Conservation (phyloP, 1,140 invertebrate genomes). For the Aphaenogaster ashmeadi region DNA sequence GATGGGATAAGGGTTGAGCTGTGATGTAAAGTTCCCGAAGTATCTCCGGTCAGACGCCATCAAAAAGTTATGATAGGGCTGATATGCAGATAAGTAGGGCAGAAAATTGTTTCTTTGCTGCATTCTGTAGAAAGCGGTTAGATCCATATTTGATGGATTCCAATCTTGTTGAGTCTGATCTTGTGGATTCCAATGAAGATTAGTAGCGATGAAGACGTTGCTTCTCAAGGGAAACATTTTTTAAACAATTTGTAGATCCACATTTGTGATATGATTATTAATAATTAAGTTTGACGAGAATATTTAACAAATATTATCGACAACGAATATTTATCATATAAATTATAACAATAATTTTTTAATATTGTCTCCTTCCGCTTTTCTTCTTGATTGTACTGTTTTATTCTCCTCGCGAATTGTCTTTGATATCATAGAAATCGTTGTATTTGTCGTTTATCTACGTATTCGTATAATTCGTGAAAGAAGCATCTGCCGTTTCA, state of each 20-base stretch:
- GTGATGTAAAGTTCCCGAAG: constrained; percentile 54
- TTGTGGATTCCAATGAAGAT: constrained; percentile 23
- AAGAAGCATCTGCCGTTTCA: not conserved
- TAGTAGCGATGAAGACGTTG: constrained; percentile 24
- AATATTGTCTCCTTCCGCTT: not conserved
- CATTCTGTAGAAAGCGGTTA: constrained; percentile 38
- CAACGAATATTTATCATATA: not conserved
- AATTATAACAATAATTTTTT: constrained; percentile 7
- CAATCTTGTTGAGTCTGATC: constrained; percentile 15
- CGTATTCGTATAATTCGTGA: not conserved
- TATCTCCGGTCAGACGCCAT: constrained; percentile 60
- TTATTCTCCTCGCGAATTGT: constrained; percentile 19
- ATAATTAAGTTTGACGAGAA: constrained; percentile 6
- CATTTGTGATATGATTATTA: not conserved
- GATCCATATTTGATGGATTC: constrained; percentile 57
- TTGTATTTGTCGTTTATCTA: constrained; percentile 32
- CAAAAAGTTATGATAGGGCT: constrained; percentile 63
- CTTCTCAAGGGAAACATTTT: constrained; percentile 62
- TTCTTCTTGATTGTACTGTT: not conserved
- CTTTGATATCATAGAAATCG: constrained; percentile 16
- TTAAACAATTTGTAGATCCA: not conserved
- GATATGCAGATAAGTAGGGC: constrained; percentile 41
- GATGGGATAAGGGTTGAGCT: constrained; percentile 61
- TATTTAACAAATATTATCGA: no score
- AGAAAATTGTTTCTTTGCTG: constrained; percentile 26